These are phyloP conservation scores for Australoheros scitulus DNA, from an alignment of 2,113 vertebrate species.

Conservation along the genomic window DNA sequence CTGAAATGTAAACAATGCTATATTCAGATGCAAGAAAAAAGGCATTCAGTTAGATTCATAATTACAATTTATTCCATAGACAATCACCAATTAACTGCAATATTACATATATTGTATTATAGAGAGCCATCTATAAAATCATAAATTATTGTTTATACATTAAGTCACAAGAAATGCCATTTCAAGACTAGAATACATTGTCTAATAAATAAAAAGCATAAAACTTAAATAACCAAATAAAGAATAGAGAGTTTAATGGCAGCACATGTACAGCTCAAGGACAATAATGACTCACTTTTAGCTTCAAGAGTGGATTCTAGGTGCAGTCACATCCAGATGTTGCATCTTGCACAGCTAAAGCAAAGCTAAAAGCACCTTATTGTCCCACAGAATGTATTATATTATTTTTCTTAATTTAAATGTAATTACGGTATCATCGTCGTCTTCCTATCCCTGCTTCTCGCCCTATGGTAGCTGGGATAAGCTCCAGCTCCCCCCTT, in stretches of 20 bases:
- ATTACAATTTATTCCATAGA: slow-evolving; percentile 43
- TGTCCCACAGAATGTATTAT: not conserved
- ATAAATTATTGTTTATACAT: slow-evolving; percentile 16
- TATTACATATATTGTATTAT: slow-evolving; percentile 11
- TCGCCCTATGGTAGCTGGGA: too few relatives aligned
- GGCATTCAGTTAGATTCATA: slow-evolving; percentile 30
- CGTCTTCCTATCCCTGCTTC: not conserved
- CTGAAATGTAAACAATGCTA: slow-evolving; percentile 2
- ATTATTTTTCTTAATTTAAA: not conserved
- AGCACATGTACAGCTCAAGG: not conserved
- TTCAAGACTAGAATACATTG: slow-evolving; percentile 1
- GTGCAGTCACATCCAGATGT: not conserved
- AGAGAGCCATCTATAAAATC: not conserved
- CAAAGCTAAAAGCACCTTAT: not conserved
- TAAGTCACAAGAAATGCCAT: slow-evolving; percentile 21
- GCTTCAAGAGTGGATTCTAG: not conserved
- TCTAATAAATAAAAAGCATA: not conserved
- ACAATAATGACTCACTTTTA: not conserved
- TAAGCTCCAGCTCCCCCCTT: too few relatives aligned
- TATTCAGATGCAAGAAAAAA: slow-evolving; percentile 37
- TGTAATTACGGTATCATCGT: not conserved
- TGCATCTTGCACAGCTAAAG: not conserved
- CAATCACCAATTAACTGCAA: slow-evolving; percentile 20
- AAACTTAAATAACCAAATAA: not conserved
- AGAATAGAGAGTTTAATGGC: not conserved